phyloP scores from a whole-genome alignment of 2,888 invertebrate genomes.

The Gastrophysa polygoni region DNA sequence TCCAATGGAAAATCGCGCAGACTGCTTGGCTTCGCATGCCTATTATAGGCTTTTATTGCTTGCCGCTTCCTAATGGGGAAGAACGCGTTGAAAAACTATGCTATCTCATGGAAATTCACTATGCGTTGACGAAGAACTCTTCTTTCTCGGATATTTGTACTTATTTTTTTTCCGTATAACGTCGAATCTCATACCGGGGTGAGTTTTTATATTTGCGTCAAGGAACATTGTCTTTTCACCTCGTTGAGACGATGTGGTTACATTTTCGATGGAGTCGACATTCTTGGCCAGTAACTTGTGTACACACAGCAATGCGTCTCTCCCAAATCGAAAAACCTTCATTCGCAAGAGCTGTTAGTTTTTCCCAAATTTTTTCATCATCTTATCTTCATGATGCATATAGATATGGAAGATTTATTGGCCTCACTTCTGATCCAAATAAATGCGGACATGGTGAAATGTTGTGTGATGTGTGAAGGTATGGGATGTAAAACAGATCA shows the following conservation, averaged over 20 bases:
- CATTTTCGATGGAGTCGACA: too few species aligned
- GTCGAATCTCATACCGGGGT: conserved; percentile 2
- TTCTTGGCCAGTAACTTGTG: too few species aligned
- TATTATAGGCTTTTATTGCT: conserved; percentile 56
- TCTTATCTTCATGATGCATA: too few species aligned
- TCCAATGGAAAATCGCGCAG: conserved; percentile 57
- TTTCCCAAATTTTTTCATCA: too few species aligned
- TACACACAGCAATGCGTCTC: too few species aligned
- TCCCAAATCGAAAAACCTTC: too few species aligned
- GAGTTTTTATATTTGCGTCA: conserved; percentile 3
- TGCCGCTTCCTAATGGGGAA: conserved; percentile 54
- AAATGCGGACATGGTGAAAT: too few species aligned
- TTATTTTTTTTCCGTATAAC: conserved; percentile 31
- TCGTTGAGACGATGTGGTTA: background rate
- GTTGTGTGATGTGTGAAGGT: too few species aligned
- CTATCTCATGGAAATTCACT: conserved; percentile 55
- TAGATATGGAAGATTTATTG: too few species aligned
- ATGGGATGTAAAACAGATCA: too few species aligned
- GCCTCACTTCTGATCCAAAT: too few species aligned
- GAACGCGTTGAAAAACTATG: conserved; percentile 52
- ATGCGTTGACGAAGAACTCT: conserved; percentile 38
- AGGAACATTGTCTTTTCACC: background rate
- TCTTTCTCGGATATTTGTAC: conserved; percentile 38
- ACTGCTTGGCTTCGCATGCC: conserved; percentile 58
- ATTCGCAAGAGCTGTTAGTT: too few species aligned